Evolutionary conservation across 35 echinoderm and acorn worm genomes (phyloP), one percentile per base, ranked within the genome.

Genomic region (Apostichopus californicus): DNA sequence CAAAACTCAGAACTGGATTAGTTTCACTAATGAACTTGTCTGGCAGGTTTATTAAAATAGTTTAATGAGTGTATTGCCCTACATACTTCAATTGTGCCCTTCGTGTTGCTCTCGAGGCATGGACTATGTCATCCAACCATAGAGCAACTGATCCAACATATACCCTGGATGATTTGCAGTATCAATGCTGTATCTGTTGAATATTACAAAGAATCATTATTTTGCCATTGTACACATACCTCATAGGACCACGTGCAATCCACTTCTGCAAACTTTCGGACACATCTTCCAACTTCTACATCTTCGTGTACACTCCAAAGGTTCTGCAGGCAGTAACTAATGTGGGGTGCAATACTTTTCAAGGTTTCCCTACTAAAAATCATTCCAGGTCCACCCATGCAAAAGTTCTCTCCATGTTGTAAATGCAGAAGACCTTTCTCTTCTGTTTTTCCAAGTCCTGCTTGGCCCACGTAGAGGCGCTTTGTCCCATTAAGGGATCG

Each of bases 221-320:
- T 34, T 34, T 34, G 28, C 58, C 58, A 60, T 60, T 60, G 56
- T 83, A 85, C 14, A 89, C 95, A 58, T 93, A 98, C 97, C 97
- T 98, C 97, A 93, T 96, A 98, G 1, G 97, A 96, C 97, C 97
- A 98, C 6, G 97, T 98, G 73, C 97, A 98, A 73, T 98, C 97
- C 22, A 98, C 94, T 5, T 89, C 97, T 56, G 93, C 97, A 93
- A 98, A 98, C 57, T 98, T 98, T 71, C 92, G 92, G 5, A 98
- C 92, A 89, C 97, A 98, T 71, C 97, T 70, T 17, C 97, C 97
- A 23, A 98, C 93, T 94, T 98, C 97, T 13, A 98, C 97, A 93
- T 98, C 97, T 86, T 98, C 97, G 56, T 98, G 97, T 1, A 89
- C 96, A 72, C 97, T 98, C 94, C 94, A 98, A 26, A 98, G 87